Base-by-base conservation (phyloP, 2,113 vertebrate species). In the Speoplatyrhinus poulsoni region DNA sequence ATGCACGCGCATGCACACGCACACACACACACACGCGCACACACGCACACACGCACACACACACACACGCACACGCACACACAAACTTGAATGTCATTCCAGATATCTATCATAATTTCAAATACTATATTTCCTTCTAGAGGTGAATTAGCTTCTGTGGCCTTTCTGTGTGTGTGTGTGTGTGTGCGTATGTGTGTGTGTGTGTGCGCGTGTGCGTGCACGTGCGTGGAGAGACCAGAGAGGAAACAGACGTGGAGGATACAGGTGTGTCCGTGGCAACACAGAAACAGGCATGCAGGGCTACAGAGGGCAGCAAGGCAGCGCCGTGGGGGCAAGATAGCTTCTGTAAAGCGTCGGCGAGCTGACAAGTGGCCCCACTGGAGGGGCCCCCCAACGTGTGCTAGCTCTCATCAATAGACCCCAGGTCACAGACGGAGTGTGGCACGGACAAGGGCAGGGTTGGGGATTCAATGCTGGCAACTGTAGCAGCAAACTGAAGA, bases 211-310 rank as follows among this genome's bases (percentile, higher is more conserved):
- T 8, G 36, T 8, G 36, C 36, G 36, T 1, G 36, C 36, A 8
- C 36, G 36, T 8, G 36, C 0, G 4, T 41, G 36, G 36, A 41
- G 36, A 41, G 36, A 41, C 36, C 7, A 61, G 67, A 71, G 49
- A 81, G 80, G 80, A 86, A 86, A 49, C 49, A 46, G 67, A 75
- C 60, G 16, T 55, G 68, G 71, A 77, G 82, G 93, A 95, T 90
- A 88, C 93, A 94, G 92, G 91, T 93, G 93, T 88, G 91, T 93
- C 88, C 84, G 84, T 82, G 73, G 72, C 81, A 88, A 92, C 83
- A 80, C 76, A 83, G 83, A 84, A 61, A 73, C 60, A 70, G 58
- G 71, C 7, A 9, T 69, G 77, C 55, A 32, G 56, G 58, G 65
- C 48, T 11, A 7, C 54, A 65, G 61, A 77, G 65, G 65, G 71